Evolutionary conservation across 2,797 vertebrate species (phyloP).

Genomic region (Vultur gryphus): DNA sequence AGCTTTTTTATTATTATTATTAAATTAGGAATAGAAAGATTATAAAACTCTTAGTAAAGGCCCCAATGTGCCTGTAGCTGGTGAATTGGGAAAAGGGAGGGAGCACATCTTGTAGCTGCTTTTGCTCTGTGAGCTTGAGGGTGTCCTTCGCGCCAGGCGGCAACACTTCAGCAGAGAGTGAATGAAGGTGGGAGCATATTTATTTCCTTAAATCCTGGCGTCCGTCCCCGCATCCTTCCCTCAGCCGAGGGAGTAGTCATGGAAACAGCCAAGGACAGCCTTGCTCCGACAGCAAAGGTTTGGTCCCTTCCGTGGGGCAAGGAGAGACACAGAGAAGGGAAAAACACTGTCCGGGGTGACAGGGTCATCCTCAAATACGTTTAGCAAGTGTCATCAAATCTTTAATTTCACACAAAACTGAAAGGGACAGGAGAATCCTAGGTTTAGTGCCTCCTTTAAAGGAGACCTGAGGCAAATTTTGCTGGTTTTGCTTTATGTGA

Average conservation of each 20-base stretch:
- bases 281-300: constrained; percentile 11
- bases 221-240: background rate
- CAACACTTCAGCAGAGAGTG: constrained; percentile 6
- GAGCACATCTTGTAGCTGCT: background rate
- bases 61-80: background rate
- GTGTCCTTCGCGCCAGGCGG: background rate
- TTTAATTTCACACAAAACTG: constrained; percentile 25
- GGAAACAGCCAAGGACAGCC: constrained; percentile 54
- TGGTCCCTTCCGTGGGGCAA: background rate
- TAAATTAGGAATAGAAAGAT: background rate
- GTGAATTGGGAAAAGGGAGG: background rate
- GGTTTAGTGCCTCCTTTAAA: constrained; percentile 28
- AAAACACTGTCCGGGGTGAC: background rate
- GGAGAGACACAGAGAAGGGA: background rate
- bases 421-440: background rate
- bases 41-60: background rate
- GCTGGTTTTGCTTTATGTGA: constrained; percentile 39
- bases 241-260: constrained; percentile 39
- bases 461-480: constrained; percentile 28
- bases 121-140: background rate
- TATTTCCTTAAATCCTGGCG: constrained; percentile 24
- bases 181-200: constrained; percentile 43
- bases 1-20: background rate
- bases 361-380: background rate
- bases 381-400: constrained; percentile 24